phyloP scores from a whole-genome alignment of 2,113 vertebrate genomes.

The Polypterus bichir region DNA sequence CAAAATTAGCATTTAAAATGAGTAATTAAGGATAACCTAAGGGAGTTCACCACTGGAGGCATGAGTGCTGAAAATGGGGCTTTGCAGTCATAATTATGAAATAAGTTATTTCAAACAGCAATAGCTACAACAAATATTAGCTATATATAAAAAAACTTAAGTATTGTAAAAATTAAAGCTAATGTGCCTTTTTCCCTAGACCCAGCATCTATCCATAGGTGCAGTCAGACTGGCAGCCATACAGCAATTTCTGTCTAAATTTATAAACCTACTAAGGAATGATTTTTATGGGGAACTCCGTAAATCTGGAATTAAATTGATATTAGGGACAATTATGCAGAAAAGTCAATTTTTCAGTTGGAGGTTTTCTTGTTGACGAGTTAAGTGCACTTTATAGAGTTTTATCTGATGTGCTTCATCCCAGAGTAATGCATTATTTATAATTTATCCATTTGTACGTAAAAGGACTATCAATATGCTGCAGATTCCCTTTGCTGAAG shows the following conservation, averaged over 20 bases:
- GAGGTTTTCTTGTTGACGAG: slow-evolving; percentile 6
- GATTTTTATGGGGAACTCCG: neutral
- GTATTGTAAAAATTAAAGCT: neutral
- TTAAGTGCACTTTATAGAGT: slow-evolving; percentile 11
- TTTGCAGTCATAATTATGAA: no score
- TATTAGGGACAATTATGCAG: slow-evolving; percentile 7
- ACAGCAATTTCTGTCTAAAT: slow-evolving; percentile 33
- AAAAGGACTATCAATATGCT: slow-evolving; percentile 10
- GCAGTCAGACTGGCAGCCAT: slow-evolving; percentile 7
- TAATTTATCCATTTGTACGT: slow-evolving; percentile 10
- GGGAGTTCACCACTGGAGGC: no score
- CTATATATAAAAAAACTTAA: no score
- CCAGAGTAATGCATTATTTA: slow-evolving; percentile 6
- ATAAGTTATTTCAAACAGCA: no score
- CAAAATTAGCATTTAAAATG: no score
- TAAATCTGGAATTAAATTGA: slow-evolving; percentile 1
- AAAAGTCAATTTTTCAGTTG: neutral
- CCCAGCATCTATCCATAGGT: neutral
- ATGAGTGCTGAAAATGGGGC: no score
- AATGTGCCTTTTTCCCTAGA: neutral
- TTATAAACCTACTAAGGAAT: slow-evolving; percentile 15
- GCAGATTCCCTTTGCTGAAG: neutral
- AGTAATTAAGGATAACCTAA: no score
- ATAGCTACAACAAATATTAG: no score
- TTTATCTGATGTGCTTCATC: slow-evolving; percentile 14